Conservation (phyloP, 2,888 invertebrate genomes). For the Leucoptera coffeella region DNA sequence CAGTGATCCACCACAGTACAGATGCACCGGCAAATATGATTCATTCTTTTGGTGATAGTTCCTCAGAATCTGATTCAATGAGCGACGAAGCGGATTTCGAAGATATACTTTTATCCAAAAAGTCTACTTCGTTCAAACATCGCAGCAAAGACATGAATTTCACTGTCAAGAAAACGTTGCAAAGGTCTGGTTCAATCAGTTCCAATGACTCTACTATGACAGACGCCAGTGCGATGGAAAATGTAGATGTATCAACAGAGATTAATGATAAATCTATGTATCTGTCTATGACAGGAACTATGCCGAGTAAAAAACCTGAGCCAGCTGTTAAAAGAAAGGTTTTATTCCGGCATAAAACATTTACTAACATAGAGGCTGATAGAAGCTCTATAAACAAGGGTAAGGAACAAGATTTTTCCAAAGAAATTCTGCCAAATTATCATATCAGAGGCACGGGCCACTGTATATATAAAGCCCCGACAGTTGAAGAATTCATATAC, state of each 20-base stretch:
- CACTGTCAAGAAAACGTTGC: conserved; percentile 16
- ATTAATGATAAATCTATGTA: conserved; percentile 19
- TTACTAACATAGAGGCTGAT: conserved; percentile 39
- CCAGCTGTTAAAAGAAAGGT: conserved; percentile 21
- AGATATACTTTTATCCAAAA: conserved; percentile 37
- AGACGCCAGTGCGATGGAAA: conserved; percentile 39
- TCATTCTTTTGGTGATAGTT: no score
- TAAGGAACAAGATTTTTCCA: conserved; percentile 26
- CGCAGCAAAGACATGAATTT: conserved; percentile 14
- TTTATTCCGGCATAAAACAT: conserved; percentile 41
- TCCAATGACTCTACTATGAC: conserved; percentile 30
- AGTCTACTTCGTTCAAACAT: conserved; percentile 39
- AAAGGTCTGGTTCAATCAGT: conserved; percentile 23
- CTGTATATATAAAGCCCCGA: conserved; percentile 37
- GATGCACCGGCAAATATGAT: no score
- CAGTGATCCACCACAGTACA: no score
- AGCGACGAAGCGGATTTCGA: conserved; percentile 40
- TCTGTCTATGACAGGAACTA: conserved; percentile 34
- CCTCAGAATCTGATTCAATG: conserved; percentile 37
- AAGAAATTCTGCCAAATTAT: conserved; percentile 34
- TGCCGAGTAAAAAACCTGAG: conserved; percentile 26
- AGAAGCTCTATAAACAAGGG: conserved; percentile 23
- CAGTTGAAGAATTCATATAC: conserved; percentile 35
- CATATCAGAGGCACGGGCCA: conserved; percentile 44
- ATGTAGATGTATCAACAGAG: conserved; percentile 35